Evolutionary conservation across 1,140 invertebrate genomes (phyloP), one percentile per base, ranked within the genome.

Genomic region (Thaumetopoea pityocampa): DNA sequence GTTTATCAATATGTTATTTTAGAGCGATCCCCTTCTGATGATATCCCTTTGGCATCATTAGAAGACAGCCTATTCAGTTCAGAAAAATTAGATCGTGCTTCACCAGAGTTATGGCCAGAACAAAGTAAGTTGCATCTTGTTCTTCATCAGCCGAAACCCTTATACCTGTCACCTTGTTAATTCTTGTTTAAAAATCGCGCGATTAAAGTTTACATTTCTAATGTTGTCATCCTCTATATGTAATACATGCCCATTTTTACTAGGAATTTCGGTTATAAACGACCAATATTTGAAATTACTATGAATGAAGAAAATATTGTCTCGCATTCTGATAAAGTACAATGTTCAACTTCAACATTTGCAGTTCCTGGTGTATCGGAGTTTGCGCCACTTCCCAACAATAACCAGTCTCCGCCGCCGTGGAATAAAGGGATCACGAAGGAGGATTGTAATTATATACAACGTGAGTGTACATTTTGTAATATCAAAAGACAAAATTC

Each of bases 51-150:
- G 65, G 81, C 82, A 50, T 86, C 85, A 30, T 72, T 90, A 43
- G 91, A 92, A 67, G 89, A 91, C 66, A 92, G 88, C 71, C 85
- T 95, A 23, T 86, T 94, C 45, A 96, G 94, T 58, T 86, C 93
- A 67, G 96, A 98, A 86, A 96, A 94, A 67, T 84, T 98, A 46
- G 95, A 97, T 80, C 87, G 96, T 65, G 90, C 93, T 5, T 97
- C 96, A 1, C 96, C 96, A 7, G 94, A 97, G 66, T 76, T 97
- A 62, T 98, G 96, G 96, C 96, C 96, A 24, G 95, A 97, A 85
- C 92, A 94, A 87, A 94, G 95, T 96, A 89, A 91, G 89, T 17
- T 12, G 14, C 0, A 16, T 20, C 1, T 11, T n/a, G n/a, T 12
- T 28, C 26, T 8, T 23, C 10, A 2, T 6, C 3, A 19, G 12